A percentile compares a stretch with the other conserved stretches of the same genome.
These are phyloP conservation scores for Papilio glaucus DNA, from an alignment of 1,140 invertebrate species.

Conservation along the genomic window DNA sequence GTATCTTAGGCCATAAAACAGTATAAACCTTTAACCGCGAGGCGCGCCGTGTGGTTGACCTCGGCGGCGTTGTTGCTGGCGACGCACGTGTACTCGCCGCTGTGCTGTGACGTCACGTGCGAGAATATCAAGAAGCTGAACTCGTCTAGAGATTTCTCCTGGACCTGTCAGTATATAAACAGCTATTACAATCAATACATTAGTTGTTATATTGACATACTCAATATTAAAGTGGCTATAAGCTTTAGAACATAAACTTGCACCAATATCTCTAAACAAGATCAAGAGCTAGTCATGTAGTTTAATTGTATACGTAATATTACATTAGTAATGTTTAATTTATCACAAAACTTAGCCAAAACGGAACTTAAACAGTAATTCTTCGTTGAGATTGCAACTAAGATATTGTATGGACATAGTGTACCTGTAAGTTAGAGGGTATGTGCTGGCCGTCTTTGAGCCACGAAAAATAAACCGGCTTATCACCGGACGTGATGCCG, in stretches of 20 bases:
- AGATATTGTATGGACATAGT: no score
- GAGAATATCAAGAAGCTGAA: slow-evolving; percentile 90
- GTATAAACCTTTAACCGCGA: slow-evolving; percentile 89
- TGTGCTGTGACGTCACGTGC: slow-evolving; percentile 90
- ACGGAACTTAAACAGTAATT: no score
- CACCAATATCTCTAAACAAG: no score
- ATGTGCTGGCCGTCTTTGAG: slow-evolving; percentile 91
- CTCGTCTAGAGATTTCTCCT: slow-evolving; percentile 88
- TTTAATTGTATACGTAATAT: no score
- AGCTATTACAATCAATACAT: neutral
- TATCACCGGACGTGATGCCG: slow-evolving; percentile 95
- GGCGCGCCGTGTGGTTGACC: slow-evolving; percentile 91
- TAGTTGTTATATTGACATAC: no score
- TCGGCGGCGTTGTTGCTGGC: slow-evolving; percentile 92
- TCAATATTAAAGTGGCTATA: no score
- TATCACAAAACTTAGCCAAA: no score
- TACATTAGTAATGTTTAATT: no score
- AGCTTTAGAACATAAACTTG: no score
- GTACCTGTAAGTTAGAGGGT: slow-evolving; percentile 86
- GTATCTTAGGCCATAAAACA: no score
- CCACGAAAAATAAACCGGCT: slow-evolving; percentile 94
- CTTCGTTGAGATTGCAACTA: no score
- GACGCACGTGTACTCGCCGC: slow-evolving; percentile 94
- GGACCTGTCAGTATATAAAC: slow-evolving; percentile 79
- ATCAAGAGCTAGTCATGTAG: no score